Base-by-base conservation (phyloP, 2,113 vertebrate species). In the Microtus oregoni region DNA sequence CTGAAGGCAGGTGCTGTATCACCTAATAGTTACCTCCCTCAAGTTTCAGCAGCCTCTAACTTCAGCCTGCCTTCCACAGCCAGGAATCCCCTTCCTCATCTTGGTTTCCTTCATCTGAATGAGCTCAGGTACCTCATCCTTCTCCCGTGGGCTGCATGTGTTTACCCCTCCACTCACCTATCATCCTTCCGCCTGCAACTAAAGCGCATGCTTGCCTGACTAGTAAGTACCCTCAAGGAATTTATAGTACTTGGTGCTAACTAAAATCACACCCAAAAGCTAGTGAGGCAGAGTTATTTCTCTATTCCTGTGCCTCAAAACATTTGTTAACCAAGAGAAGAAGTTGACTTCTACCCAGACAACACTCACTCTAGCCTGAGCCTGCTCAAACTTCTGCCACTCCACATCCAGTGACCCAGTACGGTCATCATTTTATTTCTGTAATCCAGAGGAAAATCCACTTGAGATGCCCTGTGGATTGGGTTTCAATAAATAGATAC, bases 21-120 rank as follows among this genome's bases (percentile, higher is more conserved):
- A 26, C 13, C 22, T 55, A 32, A 75, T 50, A 47, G 5, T 58
- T 86, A 95, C 72, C 35, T 72, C 61, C 63, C 50, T 44, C 41
- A 61, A 52, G 24, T 86, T 67, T 72, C 70, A 82, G 22, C 13
- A 78, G 7, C 26, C 35, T n/a, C 26, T 38, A 30, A 79, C 8
- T 44, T 70, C 55, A 55, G 41, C 7, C 85, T 78, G 32, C 86
- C 91, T 83, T 86, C 58, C 41, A 55, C 12, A 6, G 58, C n/a
- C 65, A 15, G 38, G 58, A 79, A 89, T 9, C 55, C 1, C 32
- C 44, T 86, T 83, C 28, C 5, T 73, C 1, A 20, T 76, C 75
- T 70, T 81, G 30, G 5, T 89, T 35, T 77, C 88, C 77, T 82
- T 79, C 77, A 50, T 94, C 65, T 77, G n/a, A 94, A 77, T 32